Evolutionary conservation across 2,888 invertebrate species (phyloP).

Genomic region (Drosophila neonasuta): DNA sequence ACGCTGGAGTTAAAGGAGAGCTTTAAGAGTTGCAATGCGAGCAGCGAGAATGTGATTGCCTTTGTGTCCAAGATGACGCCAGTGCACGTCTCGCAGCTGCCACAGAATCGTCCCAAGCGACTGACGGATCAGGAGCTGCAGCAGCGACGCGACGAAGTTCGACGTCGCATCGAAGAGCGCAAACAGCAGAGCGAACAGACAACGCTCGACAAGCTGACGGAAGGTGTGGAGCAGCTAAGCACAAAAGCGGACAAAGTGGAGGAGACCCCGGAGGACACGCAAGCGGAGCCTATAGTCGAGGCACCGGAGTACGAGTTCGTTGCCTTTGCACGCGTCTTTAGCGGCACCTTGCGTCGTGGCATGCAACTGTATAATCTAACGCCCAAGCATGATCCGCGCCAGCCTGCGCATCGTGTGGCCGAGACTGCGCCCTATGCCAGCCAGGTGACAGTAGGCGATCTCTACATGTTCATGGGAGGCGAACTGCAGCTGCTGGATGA

Average conservation of each 20-base stretch:
- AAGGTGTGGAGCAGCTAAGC: slow-evolving; percentile 51
- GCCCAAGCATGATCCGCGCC: slow-evolving; percentile 92
- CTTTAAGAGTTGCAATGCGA: slow-evolving; percentile 87
- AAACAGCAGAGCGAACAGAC: slow-evolving; percentile 65
- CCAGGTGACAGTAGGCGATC: slow-evolving; percentile 85
- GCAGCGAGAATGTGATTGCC: slow-evolving; percentile 83
- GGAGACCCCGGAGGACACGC: neutral
- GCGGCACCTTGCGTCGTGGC: slow-evolving; percentile 90
- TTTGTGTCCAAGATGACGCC: slow-evolving; percentile 89
- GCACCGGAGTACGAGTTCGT: slow-evolving; percentile 86
- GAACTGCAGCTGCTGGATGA: slow-evolving; percentile 91
- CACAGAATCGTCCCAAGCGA: slow-evolving; percentile 90
- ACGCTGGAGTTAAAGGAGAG: slow-evolving; percentile 88
- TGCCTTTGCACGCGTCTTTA: slow-evolving; percentile 96
- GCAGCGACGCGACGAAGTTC: slow-evolving; percentile 86
- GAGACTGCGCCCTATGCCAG: slow-evolving; percentile 80
- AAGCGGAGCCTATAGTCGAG: slow-evolving; percentile 14
- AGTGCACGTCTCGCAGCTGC: slow-evolving; percentile 88
- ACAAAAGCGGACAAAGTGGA: neutral
- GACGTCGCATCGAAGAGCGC: slow-evolving; percentile 86
- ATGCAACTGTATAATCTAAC: slow-evolving; percentile 91
- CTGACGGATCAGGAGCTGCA: slow-evolving; percentile 89
- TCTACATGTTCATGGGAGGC: slow-evolving; percentile 96
- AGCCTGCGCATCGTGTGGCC: slow-evolving; percentile 52
- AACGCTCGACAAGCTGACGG: slow-evolving; percentile 62